Base-by-base conservation (phyloP, 2,113 vertebrate species). In the Dissostichus mawsoni region DNA sequence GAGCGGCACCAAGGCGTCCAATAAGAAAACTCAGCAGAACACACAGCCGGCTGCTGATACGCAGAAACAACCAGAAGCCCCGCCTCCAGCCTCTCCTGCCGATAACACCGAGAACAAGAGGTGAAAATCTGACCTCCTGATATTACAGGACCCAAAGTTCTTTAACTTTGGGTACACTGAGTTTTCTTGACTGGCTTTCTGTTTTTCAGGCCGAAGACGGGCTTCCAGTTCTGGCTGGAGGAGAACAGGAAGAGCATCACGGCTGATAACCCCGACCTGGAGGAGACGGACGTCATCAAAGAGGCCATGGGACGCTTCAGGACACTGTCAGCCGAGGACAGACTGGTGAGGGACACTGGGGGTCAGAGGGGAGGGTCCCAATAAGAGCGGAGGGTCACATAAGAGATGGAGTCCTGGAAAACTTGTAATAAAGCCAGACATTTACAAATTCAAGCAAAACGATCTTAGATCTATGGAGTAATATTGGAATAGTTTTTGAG, bases 161-260 rank as follows among this genome's bases (percentile, higher is more conserved):
- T 20, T 20, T 20, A 20, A 20, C 20, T 20, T 20, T 20, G 3
- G 14, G 29, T 2, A 1, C 51, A 78, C 17, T 11, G 29, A 3
- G 11, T 23, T 47, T 57, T 17, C 47, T 20, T 45, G 36, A 25
- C 18, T 70, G 6, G n/a, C 2, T 68, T 20, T 70, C 18, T 36
- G 87, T 13, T 44, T 41, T 90, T 82, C 86, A 99, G 98, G 74
- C 96, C 96, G 0, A 98, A 94, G 93, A 99, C 98, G 0, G 98
- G 98, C 17, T 99, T 99, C 93, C 97, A 99, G 91, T 93, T 97
- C 74, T 99, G 98, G 98, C 90, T 99, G 0, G 97, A 98, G 79
- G 97, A 98, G 92, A 97, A 97, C 83, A 95, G 97, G 91, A 96
- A 95, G 87, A 92, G 63, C 59, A 97, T 99, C 87, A 69, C 95